phyloP scores from a whole-genome alignment of 2,888 invertebrate species.

The Arrhopalites spinosus region DNA sequence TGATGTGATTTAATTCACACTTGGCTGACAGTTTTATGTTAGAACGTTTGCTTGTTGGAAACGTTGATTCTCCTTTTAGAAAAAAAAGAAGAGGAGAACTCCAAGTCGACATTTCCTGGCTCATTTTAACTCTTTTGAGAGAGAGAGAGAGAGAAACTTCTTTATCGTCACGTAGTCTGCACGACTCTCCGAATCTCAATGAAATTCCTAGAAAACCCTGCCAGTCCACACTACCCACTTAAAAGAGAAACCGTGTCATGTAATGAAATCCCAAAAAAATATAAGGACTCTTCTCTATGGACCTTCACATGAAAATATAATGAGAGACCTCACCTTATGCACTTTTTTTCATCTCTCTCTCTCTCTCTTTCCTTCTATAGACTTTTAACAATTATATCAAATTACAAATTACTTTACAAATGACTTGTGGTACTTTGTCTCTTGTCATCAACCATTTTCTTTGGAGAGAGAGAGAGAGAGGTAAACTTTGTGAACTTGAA shows the following conservation, averaged over 20 bases:
- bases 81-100: constrained; percentile 13
- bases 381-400: background rate
- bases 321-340: constrained; percentile 19
- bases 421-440: background rate
- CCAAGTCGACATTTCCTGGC: constrained; percentile 33
- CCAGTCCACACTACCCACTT: constrained; percentile 28
- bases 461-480: background rate
- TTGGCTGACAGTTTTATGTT: constrained; percentile 46
- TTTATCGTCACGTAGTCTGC: constrained; percentile 42
- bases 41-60: constrained; percentile 33
- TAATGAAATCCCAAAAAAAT: background rate
- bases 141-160: constrained; percentile 25
- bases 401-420: too few species aligned
- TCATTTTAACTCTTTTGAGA: constrained; percentile 34
- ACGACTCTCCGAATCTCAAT: constrained; percentile 41
- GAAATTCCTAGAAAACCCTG: constrained; percentile 39
- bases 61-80: constrained; percentile 14
- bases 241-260: background rate
- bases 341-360: background rate
- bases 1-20: constrained; percentile 47
- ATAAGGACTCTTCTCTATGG: background rate
- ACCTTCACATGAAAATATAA: background rate
- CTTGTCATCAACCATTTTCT: background rate
- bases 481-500: background rate
- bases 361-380: background rate